Evolutionary conservation across 2,113 vertebrate species (phyloP).

Genomic region (Coryphaenoides rupestris): DNA sequence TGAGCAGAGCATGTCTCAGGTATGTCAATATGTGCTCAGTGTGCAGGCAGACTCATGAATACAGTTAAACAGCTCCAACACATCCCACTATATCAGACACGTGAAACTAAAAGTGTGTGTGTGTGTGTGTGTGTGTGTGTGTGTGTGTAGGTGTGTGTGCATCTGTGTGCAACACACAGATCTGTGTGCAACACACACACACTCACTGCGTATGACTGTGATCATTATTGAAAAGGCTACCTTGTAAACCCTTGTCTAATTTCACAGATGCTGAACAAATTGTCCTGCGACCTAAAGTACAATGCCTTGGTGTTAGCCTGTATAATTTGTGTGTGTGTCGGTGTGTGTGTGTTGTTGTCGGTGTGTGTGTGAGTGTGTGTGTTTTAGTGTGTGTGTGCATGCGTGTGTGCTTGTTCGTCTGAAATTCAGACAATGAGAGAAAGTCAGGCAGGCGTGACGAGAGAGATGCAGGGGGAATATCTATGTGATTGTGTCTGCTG

Average conservation of each 20-base stretch:
- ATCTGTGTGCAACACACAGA: background rate
- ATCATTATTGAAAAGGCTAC: slow-evolving; percentile 65
- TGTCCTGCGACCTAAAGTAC: slow-evolving; percentile 58
- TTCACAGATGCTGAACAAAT: slow-evolving; percentile 72
- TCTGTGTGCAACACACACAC: background rate
- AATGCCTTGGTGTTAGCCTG: slow-evolving; percentile 38
- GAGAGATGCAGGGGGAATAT: slow-evolving; percentile 58
- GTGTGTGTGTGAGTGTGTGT: slow-evolving; percentile 20
- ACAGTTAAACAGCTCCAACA: slow-evolving; percentile 12
- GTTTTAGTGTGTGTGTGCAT: slow-evolving; percentile 10
- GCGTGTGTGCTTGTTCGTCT: slow-evolving; percentile 40
- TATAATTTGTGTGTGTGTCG: slow-evolving; percentile 39
- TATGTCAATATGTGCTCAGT: too few relatives aligned
- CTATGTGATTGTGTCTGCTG: slow-evolving; percentile 52
- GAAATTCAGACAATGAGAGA: slow-evolving; percentile 60
- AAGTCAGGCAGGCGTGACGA: slow-evolving; percentile 64
- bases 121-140: too few relatives aligned
- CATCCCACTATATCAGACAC: background rate
- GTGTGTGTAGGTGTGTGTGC: too few relatives aligned
- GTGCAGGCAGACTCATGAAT: slow-evolving; percentile 3
- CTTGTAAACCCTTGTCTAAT: slow-evolving; percentile 67
- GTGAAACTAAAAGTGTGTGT: too few relatives aligned
- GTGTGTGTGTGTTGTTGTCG: slow-evolving; percentile 9
- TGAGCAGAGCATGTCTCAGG: too few relatives aligned
- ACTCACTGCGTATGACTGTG: slow-evolving; percentile 53